Percentiles rank a stretch among this genome's conserved stretches.
These are phyloP conservation scores for Amiota communis DNA, from an alignment of 2,888 invertebrate species.

Conservation along the genomic window DNA sequence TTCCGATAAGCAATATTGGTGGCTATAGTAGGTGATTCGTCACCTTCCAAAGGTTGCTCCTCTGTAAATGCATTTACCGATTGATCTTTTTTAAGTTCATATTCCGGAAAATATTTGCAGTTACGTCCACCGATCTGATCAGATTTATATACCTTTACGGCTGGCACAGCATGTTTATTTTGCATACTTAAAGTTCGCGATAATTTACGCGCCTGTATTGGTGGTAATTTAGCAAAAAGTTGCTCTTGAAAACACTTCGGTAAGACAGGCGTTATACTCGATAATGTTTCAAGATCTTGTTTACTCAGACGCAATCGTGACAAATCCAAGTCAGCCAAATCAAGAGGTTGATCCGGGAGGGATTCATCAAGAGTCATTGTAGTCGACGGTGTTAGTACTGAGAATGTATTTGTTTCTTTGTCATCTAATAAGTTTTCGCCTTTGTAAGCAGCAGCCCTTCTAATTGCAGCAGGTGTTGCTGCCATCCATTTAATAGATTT, in stretches of 20 bases:
- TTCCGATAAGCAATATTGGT: conserved; percentile 52
- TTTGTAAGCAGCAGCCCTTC: conserved; percentile 8
- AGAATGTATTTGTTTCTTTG: background rate
- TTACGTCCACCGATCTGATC: conserved; percentile 74
- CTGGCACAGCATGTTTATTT: conserved; percentile 51
- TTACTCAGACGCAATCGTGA: conserved; percentile 81
- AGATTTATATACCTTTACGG: conserved; percentile 67
- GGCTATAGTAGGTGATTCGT: conserved; percentile 54
- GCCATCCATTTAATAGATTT: conserved; percentile 22
- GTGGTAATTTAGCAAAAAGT: conserved; percentile 80
- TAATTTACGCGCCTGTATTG: conserved; percentile 79
- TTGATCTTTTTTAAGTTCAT: conserved; percentile 63
- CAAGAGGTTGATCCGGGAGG: conserved; percentile 69
- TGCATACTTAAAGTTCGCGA: conserved; percentile 78
- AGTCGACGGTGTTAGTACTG: conserved; percentile 18
- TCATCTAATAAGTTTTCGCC: background rate
- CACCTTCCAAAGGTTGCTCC: conserved; percentile 44
- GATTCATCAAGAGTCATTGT: conserved; percentile 24
- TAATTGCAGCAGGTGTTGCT: conserved; percentile 40
- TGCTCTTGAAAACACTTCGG: conserved; percentile 82
- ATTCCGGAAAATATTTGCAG: conserved; percentile 44
- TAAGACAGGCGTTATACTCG: conserved; percentile 81
- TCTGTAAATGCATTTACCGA: conserved; percentile 21
- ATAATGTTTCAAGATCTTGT: conserved; percentile 81
- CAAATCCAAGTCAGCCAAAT: conserved; percentile 79